A percentile compares a stretch with the other conserved stretches of the same genome.
These are phyloP conservation scores for Microcebus ravelobensis DNA, from an alignment of 2,113 vertebrate genomes.

Conservation along the genomic window DNA sequence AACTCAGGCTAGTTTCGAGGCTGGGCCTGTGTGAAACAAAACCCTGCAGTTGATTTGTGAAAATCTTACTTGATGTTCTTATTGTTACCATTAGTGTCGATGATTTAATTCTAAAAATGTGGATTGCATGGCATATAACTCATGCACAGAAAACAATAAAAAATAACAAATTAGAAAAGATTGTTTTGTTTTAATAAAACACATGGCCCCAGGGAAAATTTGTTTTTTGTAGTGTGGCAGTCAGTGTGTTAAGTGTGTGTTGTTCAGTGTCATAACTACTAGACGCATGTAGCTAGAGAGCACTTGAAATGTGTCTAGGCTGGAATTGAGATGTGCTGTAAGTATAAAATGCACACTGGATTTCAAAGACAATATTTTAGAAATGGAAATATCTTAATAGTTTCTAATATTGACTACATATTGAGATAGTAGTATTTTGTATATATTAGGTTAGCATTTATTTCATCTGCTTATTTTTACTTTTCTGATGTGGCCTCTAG, in stretches of 20 bases:
- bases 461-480: neutral
- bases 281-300: neutral
- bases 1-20: too few relatives aligned
- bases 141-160: too few relatives aligned
- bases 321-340: neutral
- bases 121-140: too few relatives aligned
- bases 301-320: neutral
- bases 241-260: neutral
- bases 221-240: too few relatives aligned
- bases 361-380: slow-evolving; percentile 14
- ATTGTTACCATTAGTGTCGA: too few relatives aligned
- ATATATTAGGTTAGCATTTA: slow-evolving; percentile 13
- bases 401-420: neutral
- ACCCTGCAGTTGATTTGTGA: too few relatives aligned
- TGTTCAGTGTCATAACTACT: neutral
- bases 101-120: too few relatives aligned
- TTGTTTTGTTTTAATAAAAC: too few relatives aligned
- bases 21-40: too few relatives aligned
- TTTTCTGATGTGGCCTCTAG: neutral
- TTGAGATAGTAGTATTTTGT: neutral
- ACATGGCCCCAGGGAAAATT: too few relatives aligned
- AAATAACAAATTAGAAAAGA: too few relatives aligned
- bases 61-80: too few relatives aligned
- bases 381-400: neutral
- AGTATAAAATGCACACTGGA: neutral